Percentiles rank a stretch among this genome's conserved stretches.
phyloP scores from a whole-genome alignment of 2,888 invertebrate species.

The Ochropleura plecta region DNA sequence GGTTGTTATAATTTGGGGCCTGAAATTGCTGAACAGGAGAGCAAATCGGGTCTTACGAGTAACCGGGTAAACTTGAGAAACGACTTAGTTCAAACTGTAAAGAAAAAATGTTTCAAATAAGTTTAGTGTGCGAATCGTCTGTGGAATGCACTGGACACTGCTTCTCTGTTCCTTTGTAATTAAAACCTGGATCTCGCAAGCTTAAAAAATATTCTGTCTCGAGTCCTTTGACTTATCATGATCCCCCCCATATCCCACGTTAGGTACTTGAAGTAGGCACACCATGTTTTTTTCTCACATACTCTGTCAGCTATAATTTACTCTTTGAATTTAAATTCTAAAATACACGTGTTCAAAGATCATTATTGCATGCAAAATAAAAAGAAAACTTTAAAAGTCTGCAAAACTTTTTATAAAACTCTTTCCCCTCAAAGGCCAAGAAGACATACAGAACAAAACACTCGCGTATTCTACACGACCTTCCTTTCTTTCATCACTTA shows the following conservation, averaged over 20 bases:
- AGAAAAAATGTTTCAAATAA: too few relatives aligned
- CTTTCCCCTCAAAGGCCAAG: background rate
- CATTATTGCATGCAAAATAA: background rate
- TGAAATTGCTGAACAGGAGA: background rate
- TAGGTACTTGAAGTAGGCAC: background rate
- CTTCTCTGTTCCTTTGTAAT: too few relatives aligned
- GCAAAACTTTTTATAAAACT: background rate
- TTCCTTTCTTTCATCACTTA: slow-evolving; percentile 16
- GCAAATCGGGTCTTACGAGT: background rate
- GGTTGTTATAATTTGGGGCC: background rate
- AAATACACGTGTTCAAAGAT: background rate
- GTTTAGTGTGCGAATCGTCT: too few relatives aligned
- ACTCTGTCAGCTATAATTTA: background rate
- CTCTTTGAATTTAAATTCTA: background rate
- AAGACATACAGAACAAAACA: slow-evolving; percentile 10
- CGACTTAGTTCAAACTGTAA: background rate
- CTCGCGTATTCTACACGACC: slow-evolving; percentile 3
- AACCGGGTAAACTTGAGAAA: background rate
- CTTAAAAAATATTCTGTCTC: background rate
- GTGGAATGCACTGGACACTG: too few relatives aligned
- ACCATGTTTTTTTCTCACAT: background rate
- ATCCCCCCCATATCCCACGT: background rate
- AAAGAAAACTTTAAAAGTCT: background rate
- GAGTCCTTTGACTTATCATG: background rate
- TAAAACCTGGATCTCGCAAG: too few relatives aligned